Percentiles rank a stretch among this genome's conserved stretches.
These are phyloP conservation scores for Terrapene triunguis DNA, from an alignment of 2,113 vertebrate species.

Conservation along the genomic window DNA sequence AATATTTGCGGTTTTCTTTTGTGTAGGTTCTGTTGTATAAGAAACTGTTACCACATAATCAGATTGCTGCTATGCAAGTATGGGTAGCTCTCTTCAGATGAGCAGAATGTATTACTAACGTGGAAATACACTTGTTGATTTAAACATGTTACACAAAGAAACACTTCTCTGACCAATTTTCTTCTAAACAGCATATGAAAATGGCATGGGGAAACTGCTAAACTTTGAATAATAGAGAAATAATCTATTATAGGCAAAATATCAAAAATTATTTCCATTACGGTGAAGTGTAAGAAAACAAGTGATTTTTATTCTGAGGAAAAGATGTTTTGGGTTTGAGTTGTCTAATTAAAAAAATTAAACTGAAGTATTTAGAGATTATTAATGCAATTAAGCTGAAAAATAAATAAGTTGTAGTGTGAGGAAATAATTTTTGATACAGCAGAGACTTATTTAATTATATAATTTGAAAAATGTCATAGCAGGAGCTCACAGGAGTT, in stretches of 20 bases:
- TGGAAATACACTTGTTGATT: conserved; percentile 30
- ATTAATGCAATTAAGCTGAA: neutral
- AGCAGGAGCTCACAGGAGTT: neutral
- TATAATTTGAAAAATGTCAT: neutral
- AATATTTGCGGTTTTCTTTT: conserved; percentile 74
- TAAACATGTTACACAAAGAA: neutral
- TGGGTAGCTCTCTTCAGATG: conserved; percentile 46
- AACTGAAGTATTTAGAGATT: neutral
- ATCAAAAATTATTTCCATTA: neutral
- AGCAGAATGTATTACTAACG: conserved; percentile 53
- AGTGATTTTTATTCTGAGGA: neutral
- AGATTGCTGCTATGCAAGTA: conserved; percentile 64
- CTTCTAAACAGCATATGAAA: neutral
- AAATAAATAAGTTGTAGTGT: neutral
- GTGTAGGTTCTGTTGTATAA: conserved; percentile 64
- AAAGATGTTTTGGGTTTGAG: neutral
- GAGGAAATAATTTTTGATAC: neutral
- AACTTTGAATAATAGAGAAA: conserved; percentile 4
- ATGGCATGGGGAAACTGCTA: neutral
- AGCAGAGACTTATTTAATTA: neutral
- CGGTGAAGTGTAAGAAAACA: neutral
- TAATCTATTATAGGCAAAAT: neutral
- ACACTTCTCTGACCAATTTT: neutral
- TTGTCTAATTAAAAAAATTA: neutral
- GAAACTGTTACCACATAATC: conserved; percentile 61